These are phyloP conservation scores for Aphis gossypii DNA, from an alignment of 1,140 invertebrate genomes.

Conservation along the genomic window DNA sequence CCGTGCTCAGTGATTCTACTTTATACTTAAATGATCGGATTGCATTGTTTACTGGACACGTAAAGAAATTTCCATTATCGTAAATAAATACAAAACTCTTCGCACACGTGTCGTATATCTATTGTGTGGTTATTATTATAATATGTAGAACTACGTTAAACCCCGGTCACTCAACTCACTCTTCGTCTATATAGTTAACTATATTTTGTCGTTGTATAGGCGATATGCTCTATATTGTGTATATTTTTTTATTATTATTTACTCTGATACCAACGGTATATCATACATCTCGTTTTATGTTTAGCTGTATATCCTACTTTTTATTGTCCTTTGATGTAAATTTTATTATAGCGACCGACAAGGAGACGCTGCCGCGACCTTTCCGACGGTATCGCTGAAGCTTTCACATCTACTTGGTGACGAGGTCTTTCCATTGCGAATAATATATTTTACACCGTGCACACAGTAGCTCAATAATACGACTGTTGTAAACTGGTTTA, in stretches of 20 bases:
- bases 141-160: not conserved
- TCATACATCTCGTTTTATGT: not conserved
- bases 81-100: not conserved
- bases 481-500: not conserved
- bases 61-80: slow-evolving; percentile 28
- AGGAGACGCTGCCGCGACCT: not conserved
- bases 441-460: not conserved
- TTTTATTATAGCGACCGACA: not conserved
- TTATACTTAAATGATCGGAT: not conserved
- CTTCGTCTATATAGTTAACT: not conserved
- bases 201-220: not conserved
- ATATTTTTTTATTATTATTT: not conserved
- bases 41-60: not conserved
- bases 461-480: not conserved
- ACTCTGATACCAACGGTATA: not conserved
- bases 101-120: not conserved
- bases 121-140: not conserved
- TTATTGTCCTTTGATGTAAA: not conserved
- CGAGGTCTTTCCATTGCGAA: not conserved
- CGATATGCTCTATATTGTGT: not conserved
- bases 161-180: not conserved
- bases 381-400: not conserved
- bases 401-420: not conserved
- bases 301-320: not conserved
- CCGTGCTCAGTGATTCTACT: not conserved